Evolutionary conservation across 2,888 invertebrate genomes (phyloP), one percentile per base, ranked within the genome.

Genomic region (Amphipoea oculea): DNA sequence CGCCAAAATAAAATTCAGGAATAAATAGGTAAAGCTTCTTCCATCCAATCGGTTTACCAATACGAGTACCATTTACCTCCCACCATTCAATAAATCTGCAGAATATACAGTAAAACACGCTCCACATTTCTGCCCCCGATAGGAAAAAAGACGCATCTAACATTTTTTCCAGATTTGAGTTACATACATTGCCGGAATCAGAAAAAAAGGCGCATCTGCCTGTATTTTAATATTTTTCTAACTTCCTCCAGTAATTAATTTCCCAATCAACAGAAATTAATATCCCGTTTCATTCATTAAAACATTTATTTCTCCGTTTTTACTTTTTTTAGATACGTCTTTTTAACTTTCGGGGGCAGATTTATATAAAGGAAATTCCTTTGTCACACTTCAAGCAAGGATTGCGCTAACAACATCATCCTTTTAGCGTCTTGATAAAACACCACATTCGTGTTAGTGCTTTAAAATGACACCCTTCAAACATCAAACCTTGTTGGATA

Each of bases 391-490:
- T 76, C 60, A 77, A 57, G 86, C 78, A 81, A 83, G 87, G 88
- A 89, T 89, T 86, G 80, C 77, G 76, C 68, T 80, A 85, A 87
- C 82, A 85, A 84, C 79, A 80, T 82, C 87, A 89, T 85, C 88
- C 86, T 90, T 88, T 88, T 87, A 88, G 81, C 66, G 40, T 79
- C 88, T 89, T 88, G 86, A 89, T 90, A 85, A 86, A 86, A 80
- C 76, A 80, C 83, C 78, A 83, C 89, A 86, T 88, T 82, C 73
- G 72, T 80, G 86, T 79, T 78, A 81, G 48, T 75, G 84, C 86
- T 92, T 89, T 88, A 90, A 90, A 92, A 87, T 91, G 83, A 86
- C 78, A 84, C 83, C 77, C 70, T 73, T 65, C 57, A 48, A 85
- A 84, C 85, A 78, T 84, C 83, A 79, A 85, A 86, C 76, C 81